phyloP scores from a whole-genome alignment of 1,140 invertebrate genomes.

The Sycophaga agraensis region DNA sequence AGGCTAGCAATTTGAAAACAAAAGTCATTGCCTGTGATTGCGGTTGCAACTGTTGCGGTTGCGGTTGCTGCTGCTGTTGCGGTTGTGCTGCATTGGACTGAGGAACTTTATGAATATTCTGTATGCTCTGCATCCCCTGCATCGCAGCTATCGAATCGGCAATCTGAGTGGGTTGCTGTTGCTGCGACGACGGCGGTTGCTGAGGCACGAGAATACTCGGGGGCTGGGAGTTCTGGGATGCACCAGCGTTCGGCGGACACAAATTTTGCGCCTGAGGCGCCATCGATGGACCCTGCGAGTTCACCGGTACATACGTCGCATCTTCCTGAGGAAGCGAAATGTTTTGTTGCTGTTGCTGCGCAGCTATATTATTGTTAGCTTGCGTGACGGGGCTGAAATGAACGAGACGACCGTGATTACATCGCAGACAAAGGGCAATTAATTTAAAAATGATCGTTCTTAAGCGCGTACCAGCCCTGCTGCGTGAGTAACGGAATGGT shows the following conservation, averaged over 20 bases:
- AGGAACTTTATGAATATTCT: conserved; percentile 55
- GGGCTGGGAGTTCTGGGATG: conserved; percentile 15
- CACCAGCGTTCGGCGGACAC: conserved; percentile 6
- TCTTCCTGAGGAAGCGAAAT: conserved; percentile 17
- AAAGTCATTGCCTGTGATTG: conserved; percentile 20
- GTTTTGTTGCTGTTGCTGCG: conserved; percentile 31
- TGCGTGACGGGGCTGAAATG: conserved; percentile 23
- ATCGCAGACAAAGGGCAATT: too few relatives aligned
- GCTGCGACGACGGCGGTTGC: conserved; percentile 33
- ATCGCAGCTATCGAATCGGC: conserved; percentile 45
- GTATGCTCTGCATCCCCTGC: conserved; percentile 48
- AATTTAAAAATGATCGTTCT: too few relatives aligned
- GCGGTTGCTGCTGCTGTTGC: conserved; percentile 38
- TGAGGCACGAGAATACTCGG: conserved; percentile 29
- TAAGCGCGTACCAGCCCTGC: conserved; percentile 23
- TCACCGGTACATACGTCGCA: conserved; percentile 11
- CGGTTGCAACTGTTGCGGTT: conserved; percentile 26
- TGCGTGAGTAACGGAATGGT: conserved; percentile 63
- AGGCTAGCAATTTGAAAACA: too few relatives aligned
- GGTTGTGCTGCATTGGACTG: conserved; percentile 35
- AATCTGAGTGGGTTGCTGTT: conserved; percentile 41
- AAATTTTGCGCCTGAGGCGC: conserved; percentile 33
- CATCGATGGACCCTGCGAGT: conserved; percentile 16
- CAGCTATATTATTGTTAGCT: conserved; percentile 58
- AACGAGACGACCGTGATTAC: neutral